Base-by-base conservation (phyloP, 2,888 invertebrate species). In the Rhagonycha fulva region DNA sequence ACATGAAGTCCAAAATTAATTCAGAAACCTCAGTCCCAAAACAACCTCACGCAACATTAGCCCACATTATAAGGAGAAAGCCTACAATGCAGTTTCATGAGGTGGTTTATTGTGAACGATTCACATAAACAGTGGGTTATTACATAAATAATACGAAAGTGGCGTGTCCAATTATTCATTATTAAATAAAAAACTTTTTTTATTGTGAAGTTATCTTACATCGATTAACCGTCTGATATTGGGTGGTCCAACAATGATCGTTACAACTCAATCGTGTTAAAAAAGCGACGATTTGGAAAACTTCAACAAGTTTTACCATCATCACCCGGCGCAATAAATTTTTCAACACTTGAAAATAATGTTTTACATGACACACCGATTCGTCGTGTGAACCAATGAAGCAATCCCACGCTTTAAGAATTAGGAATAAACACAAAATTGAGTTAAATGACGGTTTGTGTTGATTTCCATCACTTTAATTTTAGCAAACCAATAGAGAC, bases 1-100 rank as follows among this genome's bases (percentile, higher is more conserved):
- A 66, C 63, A 66, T 66, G 24, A 66, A 66, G 63, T 66, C 63
- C 63, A 66, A 66, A 66, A 66, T 66, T 66, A 66, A 66, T 66
- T 66, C 63, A 66, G 9, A 23, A 66, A 62, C 14, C 24, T 24
- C 26, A 47, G n/a, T 47, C n/a, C 7, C n/a, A n/a, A 47, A 47
- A 26, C 63, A 26, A 66, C 24, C 63, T 66, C 63, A 66, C 63
- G 63, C 63, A n/a, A 66, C 19, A 24, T 66, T 66, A n/a, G 3
- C 63, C 26, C 26, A 47, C 47, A 47, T n/a, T 47, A n/a, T n/a
- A 47, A n/a, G n/a, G 24, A 66, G n/a, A 66, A 66, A 24, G n/a
- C 24, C 26, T 9, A 66, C 7, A 66, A 24, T 66, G 63, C 63
- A 66, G 24, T n/a, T 66, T 24, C 63, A 66, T 66, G 5, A 9